Base-by-base conservation (phyloP, 2,113 vertebrate genomes). In the Passer domesticus region DNA sequence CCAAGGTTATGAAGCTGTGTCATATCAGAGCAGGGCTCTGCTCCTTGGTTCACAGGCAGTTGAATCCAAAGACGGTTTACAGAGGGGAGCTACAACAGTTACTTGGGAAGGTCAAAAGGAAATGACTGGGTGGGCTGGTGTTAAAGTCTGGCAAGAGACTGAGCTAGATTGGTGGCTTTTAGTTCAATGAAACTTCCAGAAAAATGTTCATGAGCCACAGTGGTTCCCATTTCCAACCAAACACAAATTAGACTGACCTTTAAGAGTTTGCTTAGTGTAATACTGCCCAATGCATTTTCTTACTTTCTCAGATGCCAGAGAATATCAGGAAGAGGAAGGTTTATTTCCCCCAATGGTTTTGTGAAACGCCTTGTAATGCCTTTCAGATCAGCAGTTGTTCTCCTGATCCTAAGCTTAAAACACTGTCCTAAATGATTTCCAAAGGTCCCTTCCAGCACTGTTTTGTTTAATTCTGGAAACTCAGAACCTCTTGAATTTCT, bases 271-370 rank as follows among this genome's bases (percentile, higher is more conserved):
- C 62, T 87, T 30, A 66, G 63, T 1, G 88, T 83, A 76, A 30
- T 37, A 41, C 58, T 91, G 49, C 74, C 81, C 74, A 13, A 10
- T 53, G 41, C 44, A 79, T 90, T 96, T 64, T 13, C 78, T 85
- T 87, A 58, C 52, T 79, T 94, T 76, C 44, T 93, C 44, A 37
- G 31, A 83, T 73, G 84, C 78, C 62, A 60, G 63, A 83, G 66
- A 89, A 28, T 73, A 87, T 55, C 58, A 62, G 70, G 84, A 91
- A 56, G 56, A 87, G 66, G 75, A 90, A 79, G 70, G 88, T 90
- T 96, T 95, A 62, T 92, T 91, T 89, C 60, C 64, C 80, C 50
- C 77, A 55, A 7, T 4, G 69, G 91, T 59, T 96, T 91, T 92
- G 52, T 92, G 89, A 84, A 93, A 82, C 0, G 1, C 49, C 60